Conservation (phyloP, 2,113 vertebrate species). For the Microtus pennsylvanicus region DNA sequence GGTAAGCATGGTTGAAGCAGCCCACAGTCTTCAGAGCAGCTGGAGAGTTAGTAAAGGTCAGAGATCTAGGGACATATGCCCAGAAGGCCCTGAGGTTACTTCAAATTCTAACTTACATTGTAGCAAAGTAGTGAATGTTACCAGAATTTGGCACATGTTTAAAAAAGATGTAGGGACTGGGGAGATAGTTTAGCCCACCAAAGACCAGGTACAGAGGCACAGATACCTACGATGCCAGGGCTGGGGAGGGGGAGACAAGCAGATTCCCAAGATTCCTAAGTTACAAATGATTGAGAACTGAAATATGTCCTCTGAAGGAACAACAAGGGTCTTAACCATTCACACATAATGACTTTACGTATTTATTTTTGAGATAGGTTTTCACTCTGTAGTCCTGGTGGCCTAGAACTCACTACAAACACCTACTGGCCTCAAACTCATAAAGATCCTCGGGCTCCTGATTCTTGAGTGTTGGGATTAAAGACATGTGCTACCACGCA, state of each 20-base stretch:
- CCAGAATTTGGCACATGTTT: not conserved
- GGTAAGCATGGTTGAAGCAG: not conserved
- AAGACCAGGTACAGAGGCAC: not conserved
- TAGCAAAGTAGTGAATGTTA: not conserved
- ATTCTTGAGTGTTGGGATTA: not conserved
- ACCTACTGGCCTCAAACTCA: not conserved
- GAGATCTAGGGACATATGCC: not conserved
- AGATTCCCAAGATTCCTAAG: not conserved
- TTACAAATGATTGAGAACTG: not conserved
- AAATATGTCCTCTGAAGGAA: not conserved
- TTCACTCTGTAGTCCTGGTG: not conserved
- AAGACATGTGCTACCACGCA: not conserved
- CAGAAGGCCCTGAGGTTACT: rapidly evolving
- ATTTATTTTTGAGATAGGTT: not conserved
- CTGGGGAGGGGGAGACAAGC: too few relatives aligned
- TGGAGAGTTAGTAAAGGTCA: not conserved
- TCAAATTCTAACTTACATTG: not conserved
- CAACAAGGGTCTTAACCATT: too few relatives aligned
- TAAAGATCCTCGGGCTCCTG: not conserved
- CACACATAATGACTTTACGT: not conserved
- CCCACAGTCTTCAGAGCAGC: not conserved
- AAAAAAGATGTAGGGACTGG: not conserved
- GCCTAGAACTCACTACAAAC: not conserved
- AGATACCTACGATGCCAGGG: not conserved
- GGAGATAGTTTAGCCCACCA: not conserved